A percentile compares a stretch with the other conserved stretches of the same genome.
Evolutionary conservation across 2,888 invertebrate genomes (phyloP).

Genomic region (Xanthorhoe spadicearia): DNA sequence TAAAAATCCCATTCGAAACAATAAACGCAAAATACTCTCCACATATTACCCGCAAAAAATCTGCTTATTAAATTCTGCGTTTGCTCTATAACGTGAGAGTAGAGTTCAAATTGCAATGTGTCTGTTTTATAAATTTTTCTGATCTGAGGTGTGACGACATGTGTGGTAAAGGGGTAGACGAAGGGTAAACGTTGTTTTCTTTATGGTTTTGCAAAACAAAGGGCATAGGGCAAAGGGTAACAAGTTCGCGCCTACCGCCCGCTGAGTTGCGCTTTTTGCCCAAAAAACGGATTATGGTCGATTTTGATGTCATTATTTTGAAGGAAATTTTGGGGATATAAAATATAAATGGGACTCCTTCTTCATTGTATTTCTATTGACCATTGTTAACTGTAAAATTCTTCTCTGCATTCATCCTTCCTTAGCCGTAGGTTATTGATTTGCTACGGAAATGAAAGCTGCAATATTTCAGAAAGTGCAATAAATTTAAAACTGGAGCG

Average conservation of each 20-base stretch:
- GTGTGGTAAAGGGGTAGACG: slow-evolving; percentile 73
- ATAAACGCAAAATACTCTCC: slow-evolving; percentile 52
- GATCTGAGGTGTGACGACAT: slow-evolving; percentile 55
- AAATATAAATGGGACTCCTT: slow-evolving; percentile 1
- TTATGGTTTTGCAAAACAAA: slow-evolving; percentile 67
- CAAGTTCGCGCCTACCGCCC: slow-evolving; percentile 74
- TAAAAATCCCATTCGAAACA: slow-evolving; percentile 68
- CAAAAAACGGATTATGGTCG: slow-evolving; percentile 61
- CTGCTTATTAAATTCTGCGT: slow-evolving; percentile 32
- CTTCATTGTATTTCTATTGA: neutral
- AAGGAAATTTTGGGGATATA: neutral
- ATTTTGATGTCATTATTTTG: slow-evolving; percentile 60
- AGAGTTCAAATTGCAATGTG: slow-evolving; percentile 37
- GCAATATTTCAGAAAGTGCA: slow-evolving; percentile 42
- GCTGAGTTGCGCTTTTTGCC: slow-evolving; percentile 64
- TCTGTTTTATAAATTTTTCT: slow-evolving; percentile 49
- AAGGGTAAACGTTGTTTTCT: slow-evolving; percentile 77
- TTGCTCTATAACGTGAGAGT: slow-evolving; percentile 37
- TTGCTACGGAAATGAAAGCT: slow-evolving; percentile 43
- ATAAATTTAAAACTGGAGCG: slow-evolving; percentile 47
- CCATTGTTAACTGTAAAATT: slow-evolving; percentile 1
- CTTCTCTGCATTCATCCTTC: slow-evolving; percentile 14
- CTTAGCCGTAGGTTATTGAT: slow-evolving; percentile 19
- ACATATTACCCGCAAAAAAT: slow-evolving; percentile 42
- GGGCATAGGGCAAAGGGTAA: slow-evolving; percentile 71